Evolutionary conservation across 2,888 invertebrate genomes (phyloP), one percentile per base, ranked within the genome.

Genomic region (Pterostichus madidus): DNA sequence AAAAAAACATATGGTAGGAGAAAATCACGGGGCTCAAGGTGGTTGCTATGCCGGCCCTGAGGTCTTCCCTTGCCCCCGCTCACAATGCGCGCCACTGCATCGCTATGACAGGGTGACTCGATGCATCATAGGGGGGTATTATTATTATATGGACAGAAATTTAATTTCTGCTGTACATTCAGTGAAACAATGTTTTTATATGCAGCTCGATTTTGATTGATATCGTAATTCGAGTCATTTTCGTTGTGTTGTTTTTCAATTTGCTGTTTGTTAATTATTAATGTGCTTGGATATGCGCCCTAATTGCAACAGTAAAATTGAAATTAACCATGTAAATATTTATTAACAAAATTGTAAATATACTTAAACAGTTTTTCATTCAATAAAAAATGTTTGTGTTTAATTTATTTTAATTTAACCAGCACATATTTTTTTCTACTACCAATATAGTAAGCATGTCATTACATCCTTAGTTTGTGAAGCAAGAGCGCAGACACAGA

Each of bases 231-330:
- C 59, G 56, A 44, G n/a, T 56, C 44, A 81, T 75, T 81, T 81
- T 53, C 56, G 31, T 24, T 75, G 17, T 52, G 75, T 75, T 75
- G 52, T 75, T 75, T 75, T 81, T 71, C 75, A 81, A 81, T 81
- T 81, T 59, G 32, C 80, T 52, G 68, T 56, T 53, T 73, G 73
- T 71, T 61, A 79, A 79, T 64, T 64, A 64, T 49, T 79, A 61
- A 79, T 79, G 46, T 75, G 32, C 24, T 6, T 11, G 39, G 15
- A 46, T 39, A 46, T 39, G 13, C 44, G 17, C 68, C 17, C 68
- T 71, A 44, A 71, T 71, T 71, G 44, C 68, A 46, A 24, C 44
- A 13, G 13, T 64, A 64, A 35, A 64, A 64, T 64, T 64, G 32
- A 64, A 35, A 64, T 64, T 64, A 64, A 13, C 32, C 61, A 32